Conservation (phyloP, 2,888 invertebrate genomes). For the Acanthosoma haemorrhoidale region DNA sequence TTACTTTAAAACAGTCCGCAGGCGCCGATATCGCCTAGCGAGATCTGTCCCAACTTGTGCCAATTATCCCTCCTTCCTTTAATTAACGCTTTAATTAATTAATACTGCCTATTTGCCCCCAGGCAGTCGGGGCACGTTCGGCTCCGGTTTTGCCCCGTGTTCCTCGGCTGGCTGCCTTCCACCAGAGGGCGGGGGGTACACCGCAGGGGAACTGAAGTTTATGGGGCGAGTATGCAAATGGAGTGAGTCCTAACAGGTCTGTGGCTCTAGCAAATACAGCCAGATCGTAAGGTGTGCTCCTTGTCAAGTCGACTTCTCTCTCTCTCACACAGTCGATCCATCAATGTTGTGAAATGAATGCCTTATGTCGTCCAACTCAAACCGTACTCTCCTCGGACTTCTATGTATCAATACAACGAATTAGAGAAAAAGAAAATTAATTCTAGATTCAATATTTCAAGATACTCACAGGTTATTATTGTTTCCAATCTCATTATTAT, state of each 20-base stretch:
- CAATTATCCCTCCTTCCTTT: constrained; percentile 11
- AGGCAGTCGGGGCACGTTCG: not conserved
- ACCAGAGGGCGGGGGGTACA: not conserved
- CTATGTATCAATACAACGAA: too few species aligned
- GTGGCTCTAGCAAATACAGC: constrained; percentile 5
- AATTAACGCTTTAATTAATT: constrained; percentile 5
- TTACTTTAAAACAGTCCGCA: not conserved
- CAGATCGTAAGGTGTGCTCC: not conserved
- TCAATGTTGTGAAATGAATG: too few species aligned
- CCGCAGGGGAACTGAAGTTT: constrained; percentile 1
- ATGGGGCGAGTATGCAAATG: constrained; percentile 5
- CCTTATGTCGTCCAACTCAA: too few species aligned
- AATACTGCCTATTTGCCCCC: constrained; percentile 4
- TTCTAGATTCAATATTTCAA: too few species aligned
- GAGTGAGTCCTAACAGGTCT: constrained; percentile 2
- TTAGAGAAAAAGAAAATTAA: too few species aligned
- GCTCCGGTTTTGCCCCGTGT: constrained; percentile 3
- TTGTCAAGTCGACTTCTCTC: too few species aligned
- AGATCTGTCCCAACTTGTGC: constrained; percentile 8
- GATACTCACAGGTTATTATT: too few species aligned
- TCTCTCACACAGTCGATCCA: too few species aligned
- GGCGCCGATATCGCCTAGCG: not conserved
- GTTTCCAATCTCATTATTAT: too few species aligned
- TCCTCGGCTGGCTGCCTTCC: constrained; percentile 4
- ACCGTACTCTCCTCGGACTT: too few species aligned